Evolutionary conservation across 2,797 vertebrate genomes (phyloP).

Genomic region (Knipowitschia caucasica): DNA sequence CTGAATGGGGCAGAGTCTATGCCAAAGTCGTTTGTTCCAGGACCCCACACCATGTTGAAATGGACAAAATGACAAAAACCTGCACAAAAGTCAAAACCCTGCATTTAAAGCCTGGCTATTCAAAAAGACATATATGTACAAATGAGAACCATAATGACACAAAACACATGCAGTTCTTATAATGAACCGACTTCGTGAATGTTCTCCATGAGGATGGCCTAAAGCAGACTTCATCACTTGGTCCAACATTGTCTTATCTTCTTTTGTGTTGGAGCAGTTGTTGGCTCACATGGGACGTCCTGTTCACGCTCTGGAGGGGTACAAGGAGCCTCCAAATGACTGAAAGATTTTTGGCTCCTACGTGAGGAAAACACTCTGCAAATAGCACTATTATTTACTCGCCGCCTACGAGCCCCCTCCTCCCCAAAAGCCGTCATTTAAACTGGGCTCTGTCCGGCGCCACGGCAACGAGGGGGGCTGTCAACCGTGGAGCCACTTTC

Average conservation of each 20-base stretch:
- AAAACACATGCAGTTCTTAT: too few relatives aligned
- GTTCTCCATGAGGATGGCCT: too few relatives aligned
- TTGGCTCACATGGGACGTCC: conserved; percentile 56
- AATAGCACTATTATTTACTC: conserved; percentile 74
- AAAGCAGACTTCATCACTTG: conserved; percentile 48
- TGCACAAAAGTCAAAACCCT: too few relatives aligned
- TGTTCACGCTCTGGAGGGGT: conserved; percentile 21
- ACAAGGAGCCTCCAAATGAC: conserved; percentile 46
- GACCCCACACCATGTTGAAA: too few relatives aligned
- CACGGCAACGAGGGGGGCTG: conserved; percentile 71
- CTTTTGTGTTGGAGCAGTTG: conserved; percentile 51
- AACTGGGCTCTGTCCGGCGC: conserved; percentile 53
- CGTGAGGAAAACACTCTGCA: conserved; percentile 69
- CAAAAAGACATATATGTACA: too few relatives aligned
- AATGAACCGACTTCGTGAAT: too few relatives aligned
- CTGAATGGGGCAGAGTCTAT: too few relatives aligned
- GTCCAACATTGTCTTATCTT: conserved; percentile 36
- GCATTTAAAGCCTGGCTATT: too few relatives aligned
- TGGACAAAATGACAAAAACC: too few relatives aligned
- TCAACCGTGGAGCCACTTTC: conserved; percentile 70
- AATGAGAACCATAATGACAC: too few relatives aligned
- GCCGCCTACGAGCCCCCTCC: conserved; percentile 42
- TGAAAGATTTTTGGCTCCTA: conserved; percentile 50
- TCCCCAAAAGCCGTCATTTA: conserved; percentile 64
- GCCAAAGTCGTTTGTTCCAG: too few relatives aligned